Evolutionary conservation across 2,113 vertebrate species (phyloP).

Genomic region (Catharus bicknelli): DNA sequence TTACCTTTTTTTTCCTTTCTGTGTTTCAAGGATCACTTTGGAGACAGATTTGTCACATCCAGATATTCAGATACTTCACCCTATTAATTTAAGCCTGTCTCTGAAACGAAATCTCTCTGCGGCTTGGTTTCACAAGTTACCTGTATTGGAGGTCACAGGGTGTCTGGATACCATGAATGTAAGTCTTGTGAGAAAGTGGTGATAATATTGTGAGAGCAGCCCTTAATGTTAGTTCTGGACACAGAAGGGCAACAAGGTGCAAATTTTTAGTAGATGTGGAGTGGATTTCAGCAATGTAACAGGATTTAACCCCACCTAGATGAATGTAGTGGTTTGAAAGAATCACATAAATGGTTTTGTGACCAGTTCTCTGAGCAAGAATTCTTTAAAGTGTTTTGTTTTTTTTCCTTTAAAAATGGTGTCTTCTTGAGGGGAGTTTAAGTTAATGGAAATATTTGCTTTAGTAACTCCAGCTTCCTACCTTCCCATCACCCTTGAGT

Average conservation of each 20-base stretch:
- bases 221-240: not conserved
- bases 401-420: not conserved
- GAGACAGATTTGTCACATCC: constrained; percentile 57
- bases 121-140: constrained; percentile 87
- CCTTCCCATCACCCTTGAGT: not conserved
- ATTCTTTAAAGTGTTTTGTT: not conserved
- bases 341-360: not conserved
- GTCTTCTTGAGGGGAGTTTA: not conserved
- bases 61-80: constrained; percentile 87
- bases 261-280: not conserved
- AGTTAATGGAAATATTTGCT: not conserved
- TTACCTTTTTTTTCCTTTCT: not conserved
- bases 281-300: not conserved
- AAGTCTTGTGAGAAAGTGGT: constrained; percentile 38
- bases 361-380: not conserved
- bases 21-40: constrained; percentile 73
- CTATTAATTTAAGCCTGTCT: constrained; percentile 88
- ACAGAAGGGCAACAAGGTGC: not conserved
- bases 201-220: not conserved
- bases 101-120: constrained; percentile 89
- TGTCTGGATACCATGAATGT: constrained; percentile 86
- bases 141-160: constrained; percentile 85
- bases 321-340: not conserved
- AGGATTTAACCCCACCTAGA: not conserved
- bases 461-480: not conserved